These are phyloP conservation scores for Corapipo altera DNA, from an alignment of 2,113 vertebrate genomes.

Conservation along the genomic window DNA sequence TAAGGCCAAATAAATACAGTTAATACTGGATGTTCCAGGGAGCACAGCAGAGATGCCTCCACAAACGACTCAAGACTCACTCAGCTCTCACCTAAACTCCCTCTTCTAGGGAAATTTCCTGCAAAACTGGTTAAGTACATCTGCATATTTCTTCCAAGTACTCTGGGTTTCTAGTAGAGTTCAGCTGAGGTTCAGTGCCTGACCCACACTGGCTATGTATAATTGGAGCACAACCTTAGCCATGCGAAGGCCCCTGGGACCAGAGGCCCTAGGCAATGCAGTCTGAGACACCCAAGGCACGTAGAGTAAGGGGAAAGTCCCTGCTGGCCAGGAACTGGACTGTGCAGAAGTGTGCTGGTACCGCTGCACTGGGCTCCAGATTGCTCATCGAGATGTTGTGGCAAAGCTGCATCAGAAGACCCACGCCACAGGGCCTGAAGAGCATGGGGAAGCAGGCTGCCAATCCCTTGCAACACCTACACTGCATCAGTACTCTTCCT, in stretches of 20 bases:
- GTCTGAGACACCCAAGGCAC: background rate
- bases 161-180: background rate
- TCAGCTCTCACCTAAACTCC: background rate
- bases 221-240: background rate
- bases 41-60: background rate
- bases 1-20: background rate
- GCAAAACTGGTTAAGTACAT: background rate
- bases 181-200: background rate
- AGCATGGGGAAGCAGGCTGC: background rate
- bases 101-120: background rate
- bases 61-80: background rate
- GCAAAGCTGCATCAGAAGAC: background rate
- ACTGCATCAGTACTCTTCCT: background rate
- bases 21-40: background rate
- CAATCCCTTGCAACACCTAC: background rate
- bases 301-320: background rate
- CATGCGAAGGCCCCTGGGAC: background rate
- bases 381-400: background rate
- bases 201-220: rapidly evolving
- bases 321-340: background rate
- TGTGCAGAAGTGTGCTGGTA: rapidly evolving
- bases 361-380: background rate
- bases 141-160: background rate
- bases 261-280: rapidly evolving
- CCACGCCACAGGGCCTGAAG: background rate